phyloP scores from a whole-genome alignment of 2,797 vertebrate genomes.

The Natrix natrix region DNA sequence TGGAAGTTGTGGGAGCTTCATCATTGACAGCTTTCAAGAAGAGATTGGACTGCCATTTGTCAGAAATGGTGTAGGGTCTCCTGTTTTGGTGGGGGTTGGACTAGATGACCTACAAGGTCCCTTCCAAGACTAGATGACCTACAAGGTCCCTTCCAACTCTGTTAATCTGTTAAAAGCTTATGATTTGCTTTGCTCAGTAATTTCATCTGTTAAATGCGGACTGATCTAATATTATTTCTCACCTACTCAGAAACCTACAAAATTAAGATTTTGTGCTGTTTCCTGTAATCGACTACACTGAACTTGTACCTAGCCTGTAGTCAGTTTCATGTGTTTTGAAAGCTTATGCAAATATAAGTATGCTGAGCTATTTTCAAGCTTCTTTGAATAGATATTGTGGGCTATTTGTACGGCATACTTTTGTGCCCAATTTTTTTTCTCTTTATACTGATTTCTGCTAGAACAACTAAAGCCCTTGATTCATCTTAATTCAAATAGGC shows the following conservation, averaged over 20 bases:
- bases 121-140: too few species aligned
- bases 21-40: too few species aligned
- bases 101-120: too few species aligned
- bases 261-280: not conserved
- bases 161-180: not conserved
- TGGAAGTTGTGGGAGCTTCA: too few species aligned
- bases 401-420: not conserved
- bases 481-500: slow-evolving; percentile 48
- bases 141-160: too few species aligned
- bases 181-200: not conserved
- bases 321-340: not conserved
- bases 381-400: not conserved
- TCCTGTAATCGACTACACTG: not conserved
- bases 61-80: too few species aligned
- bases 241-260: not conserved
- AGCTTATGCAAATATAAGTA: not conserved
- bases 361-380: not conserved
- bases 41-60: too few species aligned
- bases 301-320: not conserved
- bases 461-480: not conserved
- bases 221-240: not conserved
- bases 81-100: too few species aligned
- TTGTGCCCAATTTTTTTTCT: not conserved
- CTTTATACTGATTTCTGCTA: slow-evolving; percentile 4
- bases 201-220: not conserved